A percentile compares a stretch with the other conserved stretches of the same genome.
Evolutionary conservation across 2,888 invertebrate genomes (phyloP).

Genomic region (Siphlonurus alternatus): DNA sequence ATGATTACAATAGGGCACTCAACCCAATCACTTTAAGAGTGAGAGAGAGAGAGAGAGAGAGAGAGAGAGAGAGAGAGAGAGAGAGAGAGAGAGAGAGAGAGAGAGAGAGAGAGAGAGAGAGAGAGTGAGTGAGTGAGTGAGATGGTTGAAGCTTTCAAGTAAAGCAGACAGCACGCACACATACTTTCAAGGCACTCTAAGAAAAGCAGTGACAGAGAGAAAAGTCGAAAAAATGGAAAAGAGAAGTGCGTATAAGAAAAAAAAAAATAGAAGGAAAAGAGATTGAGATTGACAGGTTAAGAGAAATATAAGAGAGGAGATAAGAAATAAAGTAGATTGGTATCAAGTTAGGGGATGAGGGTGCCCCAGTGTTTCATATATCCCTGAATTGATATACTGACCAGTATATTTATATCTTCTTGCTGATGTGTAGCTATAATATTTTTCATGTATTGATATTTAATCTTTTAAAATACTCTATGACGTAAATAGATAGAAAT

Average conservation of each 20-base stretch:
- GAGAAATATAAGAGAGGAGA: neutral
- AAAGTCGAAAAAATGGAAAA: neutral
- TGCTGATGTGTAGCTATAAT: no score
- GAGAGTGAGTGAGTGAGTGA: neutral
- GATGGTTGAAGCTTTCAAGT: neutral
- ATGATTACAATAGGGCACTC: constrained; percentile 28
- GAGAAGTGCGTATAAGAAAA: neutral
- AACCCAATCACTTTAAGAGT: constrained; percentile 21
- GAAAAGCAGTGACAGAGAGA: neutral
- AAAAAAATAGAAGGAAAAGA: neutral
- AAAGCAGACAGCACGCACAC: constrained; percentile 1
- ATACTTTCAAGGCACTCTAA: neutral
- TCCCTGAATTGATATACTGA: no score
- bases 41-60: no score
- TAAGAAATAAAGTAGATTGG: neutral
- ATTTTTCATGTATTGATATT: no score
- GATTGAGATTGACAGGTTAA: neutral
- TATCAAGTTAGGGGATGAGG: neutral
- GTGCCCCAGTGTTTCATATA: no score
- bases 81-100: no score
- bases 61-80: no score
- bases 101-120: neutral
- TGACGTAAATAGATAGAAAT: no score
- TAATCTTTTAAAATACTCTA: no score
- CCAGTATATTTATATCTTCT: no score